Evolutionary conservation across 2,888 invertebrate species (phyloP).

Genomic region (Conus canariensis): DNA sequence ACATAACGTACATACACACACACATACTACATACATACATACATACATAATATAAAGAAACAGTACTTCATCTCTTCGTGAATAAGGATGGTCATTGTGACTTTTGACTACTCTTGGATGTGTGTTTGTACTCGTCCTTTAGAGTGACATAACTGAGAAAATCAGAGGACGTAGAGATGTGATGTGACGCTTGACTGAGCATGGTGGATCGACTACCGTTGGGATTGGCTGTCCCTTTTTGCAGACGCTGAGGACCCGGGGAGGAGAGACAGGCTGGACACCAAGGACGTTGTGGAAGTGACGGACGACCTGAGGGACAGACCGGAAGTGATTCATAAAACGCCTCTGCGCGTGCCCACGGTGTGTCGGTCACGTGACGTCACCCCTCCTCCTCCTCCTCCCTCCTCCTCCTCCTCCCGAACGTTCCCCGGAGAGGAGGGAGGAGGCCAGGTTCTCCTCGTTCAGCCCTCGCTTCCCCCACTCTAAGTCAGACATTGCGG

Average conservation of each 20-base stretch:
- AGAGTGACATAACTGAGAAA: too few species aligned
- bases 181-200: too few species aligned
- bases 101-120: too few species aligned
- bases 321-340: constrained; percentile 33
- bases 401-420: neutral
- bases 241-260: neutral
- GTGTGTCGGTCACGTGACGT: constrained; percentile 24
- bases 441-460: neutral
- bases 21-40: neutral
- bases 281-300: neutral
- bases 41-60: neutral
- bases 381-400: neutral
- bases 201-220: neutral
- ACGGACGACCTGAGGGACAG: neutral
- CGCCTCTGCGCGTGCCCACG: constrained; percentile 43
- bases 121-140: too few species aligned
- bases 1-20: too few species aligned
- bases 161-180: too few species aligned
- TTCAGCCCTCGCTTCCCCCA: neutral
- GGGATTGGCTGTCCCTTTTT: neutral
- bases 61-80: neutral
- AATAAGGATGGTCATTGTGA: too few species aligned
- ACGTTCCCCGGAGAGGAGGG: neutral
- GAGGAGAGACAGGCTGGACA: neutral
- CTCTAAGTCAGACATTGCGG: neutral